These are phyloP conservation scores for Virgularia gustaviana DNA, from an alignment of 92 coral and sea anemone genomes.

Conservation along the genomic window DNA sequence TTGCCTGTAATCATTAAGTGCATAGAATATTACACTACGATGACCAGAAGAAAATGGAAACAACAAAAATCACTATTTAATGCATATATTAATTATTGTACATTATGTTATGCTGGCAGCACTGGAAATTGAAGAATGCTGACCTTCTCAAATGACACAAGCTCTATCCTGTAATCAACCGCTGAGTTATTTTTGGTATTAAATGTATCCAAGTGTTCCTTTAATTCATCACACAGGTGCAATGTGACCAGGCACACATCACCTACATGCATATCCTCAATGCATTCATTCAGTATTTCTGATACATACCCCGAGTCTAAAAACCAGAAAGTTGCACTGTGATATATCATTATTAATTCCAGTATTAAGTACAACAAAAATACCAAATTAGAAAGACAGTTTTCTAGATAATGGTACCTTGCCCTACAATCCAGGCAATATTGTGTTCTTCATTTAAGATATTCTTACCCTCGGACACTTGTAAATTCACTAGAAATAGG, in stretches of 20 bases:
- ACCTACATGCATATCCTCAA: conserved; percentile 63
- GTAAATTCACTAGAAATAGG: conserved; percentile 16
- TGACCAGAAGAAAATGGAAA: too few species aligned
- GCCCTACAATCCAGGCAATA: conserved; percentile 10
- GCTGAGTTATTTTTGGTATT: conserved; percentile 16
- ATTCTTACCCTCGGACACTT: conserved; percentile 8
- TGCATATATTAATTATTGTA: background rate
- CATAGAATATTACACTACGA: too few species aligned
- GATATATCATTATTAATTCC: background rate
- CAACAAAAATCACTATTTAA: too few species aligned
- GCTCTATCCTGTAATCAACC: conserved; percentile 50
- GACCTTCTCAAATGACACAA: conserved; percentile 54
- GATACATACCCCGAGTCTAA: conserved; percentile 63
- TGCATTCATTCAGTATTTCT: conserved; percentile 58
- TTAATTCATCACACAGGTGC: conserved; percentile 2
- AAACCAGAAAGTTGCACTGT: background rate
- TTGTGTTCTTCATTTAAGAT: conserved; percentile 12
- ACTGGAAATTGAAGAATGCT: background rate
- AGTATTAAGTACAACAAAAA: background rate
- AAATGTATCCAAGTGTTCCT: conserved; percentile 1
- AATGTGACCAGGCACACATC: conserved; percentile 44
- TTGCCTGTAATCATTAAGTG: conserved; percentile 62
- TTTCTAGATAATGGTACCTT: background rate
- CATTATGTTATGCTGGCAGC: background rate
- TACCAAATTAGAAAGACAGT: background rate